These are phyloP conservation scores for Xenopus petersii DNA, from an alignment of 2,797 vertebrate genomes.

Conservation along the genomic window DNA sequence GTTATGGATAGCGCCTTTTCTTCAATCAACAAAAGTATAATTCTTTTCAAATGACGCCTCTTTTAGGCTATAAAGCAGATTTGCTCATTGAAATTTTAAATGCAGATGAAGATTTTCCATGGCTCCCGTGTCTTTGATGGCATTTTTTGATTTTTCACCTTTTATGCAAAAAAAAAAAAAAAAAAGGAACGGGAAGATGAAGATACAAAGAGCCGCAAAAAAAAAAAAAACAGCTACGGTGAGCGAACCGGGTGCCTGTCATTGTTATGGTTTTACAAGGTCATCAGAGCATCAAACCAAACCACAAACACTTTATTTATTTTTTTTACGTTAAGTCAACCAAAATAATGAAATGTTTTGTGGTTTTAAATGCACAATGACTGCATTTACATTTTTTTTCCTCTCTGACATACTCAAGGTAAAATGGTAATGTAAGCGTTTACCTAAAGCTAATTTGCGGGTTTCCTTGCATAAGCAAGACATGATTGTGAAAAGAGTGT, in stretches of 20 bases:
- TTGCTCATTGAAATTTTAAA: slow-evolving; percentile 74
- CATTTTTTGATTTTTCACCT: too few relatives aligned
- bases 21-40: slow-evolving; percentile 81
- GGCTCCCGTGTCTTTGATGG: slow-evolving; percentile 90
- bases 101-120: slow-evolving; percentile 80
- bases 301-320: background rate
- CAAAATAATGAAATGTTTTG: slow-evolving; percentile 5
- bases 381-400: slow-evolving; percentile 1
- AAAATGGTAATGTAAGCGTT: slow-evolving; percentile 1
- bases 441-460: slow-evolving; percentile 18
- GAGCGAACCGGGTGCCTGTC: slow-evolving; percentile 1
- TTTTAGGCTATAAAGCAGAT: slow-evolving; percentile 66
- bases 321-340: slow-evolving; percentile 6
- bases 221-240: background rate
- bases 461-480: slow-evolving; percentile 1
- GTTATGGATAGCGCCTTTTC: slow-evolving; percentile 72
- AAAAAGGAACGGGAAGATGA: slow-evolving; percentile 54
- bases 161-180: slow-evolving; percentile 38
- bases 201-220: background rate
- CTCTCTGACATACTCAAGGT: slow-evolving; percentile 9
- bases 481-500: background rate
- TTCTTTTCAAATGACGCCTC: slow-evolving; percentile 64
- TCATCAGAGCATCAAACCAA: slow-evolving; percentile 3
- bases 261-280: slow-evolving; percentile 5
- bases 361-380: slow-evolving; percentile 9